Conservation (phyloP, 2,888 invertebrate species). For the Mystacides longicornis region DNA sequence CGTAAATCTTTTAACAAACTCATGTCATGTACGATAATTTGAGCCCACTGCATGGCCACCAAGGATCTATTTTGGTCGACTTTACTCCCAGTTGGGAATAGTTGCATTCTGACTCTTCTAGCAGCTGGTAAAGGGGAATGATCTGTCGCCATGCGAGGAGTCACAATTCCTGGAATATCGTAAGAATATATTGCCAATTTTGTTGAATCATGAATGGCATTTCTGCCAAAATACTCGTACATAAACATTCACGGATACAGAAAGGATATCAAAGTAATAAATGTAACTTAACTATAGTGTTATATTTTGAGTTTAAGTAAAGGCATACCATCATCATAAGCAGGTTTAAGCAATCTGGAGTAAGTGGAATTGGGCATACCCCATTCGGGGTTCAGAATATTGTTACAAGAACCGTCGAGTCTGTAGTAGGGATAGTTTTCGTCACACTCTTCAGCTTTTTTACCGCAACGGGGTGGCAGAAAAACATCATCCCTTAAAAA, state of each 20-base stretch:
- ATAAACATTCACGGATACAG: too few species aligned
- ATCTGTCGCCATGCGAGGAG: background rate
- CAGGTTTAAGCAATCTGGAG: slow-evolving; percentile 33
- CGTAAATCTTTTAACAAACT: too few species aligned
- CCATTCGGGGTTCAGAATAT: slow-evolving; percentile 31
- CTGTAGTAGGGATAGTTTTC: slow-evolving; percentile 28
- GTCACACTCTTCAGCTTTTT: slow-evolving; percentile 11
- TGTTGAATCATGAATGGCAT: too few species aligned
- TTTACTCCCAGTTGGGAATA: slow-evolving; percentile 30
- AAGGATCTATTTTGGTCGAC: slow-evolving; percentile 33
- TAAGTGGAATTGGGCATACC: slow-evolving; percentile 31
- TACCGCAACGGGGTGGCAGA: slow-evolving; percentile 11
- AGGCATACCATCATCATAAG: slow-evolving; percentile 37
- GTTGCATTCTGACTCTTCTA: slow-evolving; percentile 32
- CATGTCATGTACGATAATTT: slow-evolving; percentile 53
- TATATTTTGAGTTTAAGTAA: too few species aligned
- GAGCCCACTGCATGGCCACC: slow-evolving; percentile 50
- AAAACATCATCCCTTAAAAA: background rate
- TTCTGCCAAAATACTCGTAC: too few species aligned
- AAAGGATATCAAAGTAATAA: too few species aligned
- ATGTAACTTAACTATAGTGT: too few species aligned
- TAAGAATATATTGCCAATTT: too few species aligned
- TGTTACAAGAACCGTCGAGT: slow-evolving; percentile 35
- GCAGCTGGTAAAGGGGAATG: slow-evolving; percentile 31
- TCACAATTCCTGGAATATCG: background rate